Base-by-base conservation (phyloP, 2,888 invertebrate species). In the Linhomoeus sp. region DNA sequence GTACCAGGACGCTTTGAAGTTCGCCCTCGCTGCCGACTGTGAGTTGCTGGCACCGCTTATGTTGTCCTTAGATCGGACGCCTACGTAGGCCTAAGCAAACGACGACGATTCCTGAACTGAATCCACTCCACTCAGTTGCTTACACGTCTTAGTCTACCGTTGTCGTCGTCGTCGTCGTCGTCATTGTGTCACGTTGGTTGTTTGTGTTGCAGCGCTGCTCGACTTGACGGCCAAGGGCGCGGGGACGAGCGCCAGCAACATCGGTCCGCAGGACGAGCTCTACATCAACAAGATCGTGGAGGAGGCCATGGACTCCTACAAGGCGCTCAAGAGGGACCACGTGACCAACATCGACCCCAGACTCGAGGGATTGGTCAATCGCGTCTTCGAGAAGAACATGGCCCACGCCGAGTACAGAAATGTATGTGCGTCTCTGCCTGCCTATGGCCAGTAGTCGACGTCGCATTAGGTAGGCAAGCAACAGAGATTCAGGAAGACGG, bases 301-400 rank as follows among this genome's bases (percentile, higher is more conserved):
- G 19, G 23, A 20, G 24, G 40, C 22, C 7, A 19, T 40, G 40
- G 40, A 40, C 40, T 3, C 7, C 3, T 40, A 40, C 40, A 20
- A 23, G 24, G 19, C 3, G 40, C 39, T 17, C 3, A 22, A n/a
- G 25, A 14, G 17, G 47, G 37, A 14, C 7, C 41, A 3, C 54
- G 54, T 39, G 60, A 61, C 23, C 7, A 49, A 52, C 2, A 67
- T 70, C 49, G 70, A 72, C 53, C 56, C 61, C 2, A 59, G 70
- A 7, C 70, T 97, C 50, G 88, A 90, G 67, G 81, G 78, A 2
- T 85, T 97, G 55, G 90, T 99, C 0, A 83, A 94, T 66, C 76
- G 88, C 45, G 92, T 99, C 88, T 92, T 97, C 68, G 82, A 86
- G 61, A 74, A 87, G 51, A 97, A 94, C 61, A 72, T 97, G 55